A percentile compares a stretch with the other conserved stretches of the same genome.
phyloP scores from a whole-genome alignment of 2,888 invertebrate species.

The Creontiades dilutus region DNA sequence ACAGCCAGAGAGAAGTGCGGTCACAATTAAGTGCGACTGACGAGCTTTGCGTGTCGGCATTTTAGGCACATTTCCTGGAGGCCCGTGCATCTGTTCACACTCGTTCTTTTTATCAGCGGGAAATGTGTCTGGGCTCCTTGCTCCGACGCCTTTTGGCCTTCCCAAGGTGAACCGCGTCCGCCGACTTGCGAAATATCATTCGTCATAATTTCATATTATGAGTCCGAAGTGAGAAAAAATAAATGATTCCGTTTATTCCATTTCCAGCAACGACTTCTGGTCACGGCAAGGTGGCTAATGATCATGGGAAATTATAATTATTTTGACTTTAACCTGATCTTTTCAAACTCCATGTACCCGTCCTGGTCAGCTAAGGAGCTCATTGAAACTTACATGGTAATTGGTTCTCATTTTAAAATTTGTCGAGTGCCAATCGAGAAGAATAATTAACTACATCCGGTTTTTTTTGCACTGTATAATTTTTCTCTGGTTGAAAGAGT shows the following conservation, averaged over 20 bases:
- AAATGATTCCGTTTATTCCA: neutral
- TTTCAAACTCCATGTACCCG: too few relatives aligned
- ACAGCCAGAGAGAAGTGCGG: slow-evolving; percentile 60
- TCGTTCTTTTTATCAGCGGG: neutral
- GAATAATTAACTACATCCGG: too few relatives aligned
- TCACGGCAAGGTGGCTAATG: neutral
- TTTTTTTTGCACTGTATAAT: too few relatives aligned
- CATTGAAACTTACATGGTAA: too few relatives aligned
- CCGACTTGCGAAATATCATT: neutral
- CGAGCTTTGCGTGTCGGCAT: slow-evolving; percentile 64
- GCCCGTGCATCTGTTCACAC: slow-evolving; percentile 52
- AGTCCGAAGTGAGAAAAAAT: neutral
- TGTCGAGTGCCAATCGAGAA: too few relatives aligned
- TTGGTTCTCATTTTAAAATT: too few relatives aligned
- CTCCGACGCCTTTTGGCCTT: slow-evolving; percentile 34
- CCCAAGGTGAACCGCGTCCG: slow-evolving; percentile 24
- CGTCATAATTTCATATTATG: slow-evolving; percentile 16
- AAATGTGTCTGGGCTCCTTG: slow-evolving; percentile 35
- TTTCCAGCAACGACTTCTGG: neutral
- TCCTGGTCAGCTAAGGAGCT: too few relatives aligned
- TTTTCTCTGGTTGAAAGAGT: too few relatives aligned
- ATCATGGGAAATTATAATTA: neutral
- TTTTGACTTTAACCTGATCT: too few relatives aligned
- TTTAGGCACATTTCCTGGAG: slow-evolving; percentile 62
- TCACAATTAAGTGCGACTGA: slow-evolving; percentile 59